Evolutionary conservation across 2,888 invertebrate species (phyloP).

Genomic region (Litoditis marina): DNA sequence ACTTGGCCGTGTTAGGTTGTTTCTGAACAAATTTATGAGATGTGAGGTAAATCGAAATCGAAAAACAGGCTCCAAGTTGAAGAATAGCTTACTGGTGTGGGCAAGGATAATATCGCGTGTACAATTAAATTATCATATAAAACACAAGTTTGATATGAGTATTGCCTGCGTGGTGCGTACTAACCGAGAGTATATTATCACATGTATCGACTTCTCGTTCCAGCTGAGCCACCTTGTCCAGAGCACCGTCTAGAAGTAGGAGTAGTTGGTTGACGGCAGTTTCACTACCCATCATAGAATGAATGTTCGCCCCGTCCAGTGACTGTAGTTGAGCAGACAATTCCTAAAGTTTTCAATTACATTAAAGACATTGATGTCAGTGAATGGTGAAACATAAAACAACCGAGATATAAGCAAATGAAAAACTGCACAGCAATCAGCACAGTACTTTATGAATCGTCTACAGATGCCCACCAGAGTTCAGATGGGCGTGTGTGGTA

Average conservation of each 20-base stretch:
- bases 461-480: not conserved
- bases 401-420: too few relatives aligned
- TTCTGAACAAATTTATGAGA: too few relatives aligned
- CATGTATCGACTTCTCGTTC: constrained; percentile 76
- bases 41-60: too few relatives aligned
- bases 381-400: not conserved
- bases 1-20: too few relatives aligned
- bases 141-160: too few relatives aligned
- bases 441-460: too few relatives aligned
- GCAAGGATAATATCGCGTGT: too few relatives aligned
- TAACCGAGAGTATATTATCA: constrained; percentile 70
- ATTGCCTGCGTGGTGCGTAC: too few relatives aligned
- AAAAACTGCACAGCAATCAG: too few relatives aligned
- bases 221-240: constrained; percentile 63
- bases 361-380: not conserved
- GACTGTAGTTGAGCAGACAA: constrained; percentile 49
- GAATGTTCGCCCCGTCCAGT: constrained; percentile 75
- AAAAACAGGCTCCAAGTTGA: too few relatives aligned
- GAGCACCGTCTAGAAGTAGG: constrained; percentile 39
- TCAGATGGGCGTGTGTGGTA: not conserved
- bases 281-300: constrained; percentile 86
- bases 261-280: constrained; percentile 70
- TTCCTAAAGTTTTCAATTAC: constrained; percentile 25
- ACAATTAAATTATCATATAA: too few relatives aligned
- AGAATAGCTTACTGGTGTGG: too few relatives aligned